Percentiles rank a stretch among this genome's conserved stretches.
Conservation (phyloP, 2,113 vertebrate species). For the Cavia aperea region DNA sequence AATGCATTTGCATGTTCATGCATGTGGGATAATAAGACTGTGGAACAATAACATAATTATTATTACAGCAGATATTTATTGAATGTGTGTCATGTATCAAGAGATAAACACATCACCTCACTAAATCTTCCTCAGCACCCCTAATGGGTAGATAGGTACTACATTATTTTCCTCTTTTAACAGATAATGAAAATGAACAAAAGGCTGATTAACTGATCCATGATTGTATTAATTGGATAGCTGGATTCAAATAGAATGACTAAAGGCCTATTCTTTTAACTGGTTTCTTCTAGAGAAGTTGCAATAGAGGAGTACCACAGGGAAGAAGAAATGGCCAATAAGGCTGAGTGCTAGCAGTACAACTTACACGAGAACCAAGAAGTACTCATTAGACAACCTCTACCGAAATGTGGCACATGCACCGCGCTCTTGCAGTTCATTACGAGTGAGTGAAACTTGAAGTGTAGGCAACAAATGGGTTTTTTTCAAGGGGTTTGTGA, state of each 20-base stretch:
- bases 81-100: background rate
- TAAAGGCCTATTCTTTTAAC: background rate
- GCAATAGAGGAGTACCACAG: background rate
- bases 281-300: background rate
- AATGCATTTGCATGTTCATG: background rate
- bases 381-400: background rate
- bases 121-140: conserved; percentile 1
- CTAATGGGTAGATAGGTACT: background rate
- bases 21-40: background rate
- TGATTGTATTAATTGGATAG: background rate
- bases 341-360: background rate
- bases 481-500: background rate
- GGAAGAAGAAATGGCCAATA: background rate
- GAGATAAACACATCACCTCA: background rate
- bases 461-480: background rate
- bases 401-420: background rate
- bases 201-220: background rate
- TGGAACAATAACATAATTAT: background rate
- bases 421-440: background rate
- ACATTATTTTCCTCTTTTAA: background rate
- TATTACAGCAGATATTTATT: background rate
- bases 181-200: background rate
- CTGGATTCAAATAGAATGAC: background rate
- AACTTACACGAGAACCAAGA: background rate
- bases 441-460: background rate